Percentiles rank a stretch among this genome's conserved stretches.
Evolutionary conservation across 2,888 invertebrate species (phyloP).

Genomic region (Erynnis tages): DNA sequence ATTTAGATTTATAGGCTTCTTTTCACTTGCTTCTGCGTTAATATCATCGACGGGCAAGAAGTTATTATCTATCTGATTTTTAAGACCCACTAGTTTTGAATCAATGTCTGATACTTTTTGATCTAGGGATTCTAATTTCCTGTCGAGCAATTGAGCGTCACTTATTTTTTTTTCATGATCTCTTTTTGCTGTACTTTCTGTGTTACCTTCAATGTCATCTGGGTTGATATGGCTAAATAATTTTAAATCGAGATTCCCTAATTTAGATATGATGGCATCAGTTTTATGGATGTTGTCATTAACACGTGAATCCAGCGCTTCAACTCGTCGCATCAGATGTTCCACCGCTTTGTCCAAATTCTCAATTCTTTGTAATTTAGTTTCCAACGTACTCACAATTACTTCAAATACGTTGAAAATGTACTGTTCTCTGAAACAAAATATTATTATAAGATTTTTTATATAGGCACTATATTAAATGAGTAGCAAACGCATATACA

Average conservation of each 20-base stretch:
- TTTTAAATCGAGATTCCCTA: conserved; percentile 88
- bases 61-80: conserved; percentile 91
- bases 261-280: conserved; percentile 89
- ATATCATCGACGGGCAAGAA: conserved; percentile 91
- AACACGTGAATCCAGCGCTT: conserved; percentile 89
- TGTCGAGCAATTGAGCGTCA: conserved; percentile 81
- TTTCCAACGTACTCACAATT: conserved; percentile 93
- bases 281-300: conserved; percentile 93
- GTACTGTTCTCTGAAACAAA: conserved; percentile 90
- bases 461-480: no score
- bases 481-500: no score
- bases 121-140: conserved; percentile 86
- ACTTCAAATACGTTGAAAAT: conserved; percentile 94
- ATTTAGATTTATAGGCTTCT: conserved; percentile 91
- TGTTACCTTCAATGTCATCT: conserved; percentile 56
- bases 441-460: no score
- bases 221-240: conserved; percentile 82
- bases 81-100: conserved; percentile 87
- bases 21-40: conserved; percentile 93
- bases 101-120: conserved; percentile 93
- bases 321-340: conserved; percentile 92
- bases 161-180: conserved; percentile 44
- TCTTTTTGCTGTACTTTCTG: conserved; percentile 52
- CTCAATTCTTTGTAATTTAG: conserved; percentile 92
- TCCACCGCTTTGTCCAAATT: conserved; percentile 94